phyloP scores from a whole-genome alignment of 2,113 vertebrate species.

The Zootoca vivipara region DNA sequence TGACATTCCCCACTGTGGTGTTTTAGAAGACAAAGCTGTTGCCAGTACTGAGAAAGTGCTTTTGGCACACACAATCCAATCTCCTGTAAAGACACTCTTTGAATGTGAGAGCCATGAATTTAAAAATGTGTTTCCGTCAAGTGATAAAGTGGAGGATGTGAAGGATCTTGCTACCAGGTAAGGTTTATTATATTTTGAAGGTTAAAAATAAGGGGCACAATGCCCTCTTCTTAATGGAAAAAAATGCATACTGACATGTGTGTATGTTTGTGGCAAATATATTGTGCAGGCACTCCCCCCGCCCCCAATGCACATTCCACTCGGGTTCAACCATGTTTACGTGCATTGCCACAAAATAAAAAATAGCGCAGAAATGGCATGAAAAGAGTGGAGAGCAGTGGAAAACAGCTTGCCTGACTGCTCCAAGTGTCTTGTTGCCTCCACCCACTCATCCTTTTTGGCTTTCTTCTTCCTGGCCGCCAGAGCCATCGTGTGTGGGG shows the following conservation, averaged over 20 bases:
- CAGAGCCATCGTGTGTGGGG: too few species aligned
- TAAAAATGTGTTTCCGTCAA: constrained; percentile 16
- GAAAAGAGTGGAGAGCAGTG: too few species aligned
- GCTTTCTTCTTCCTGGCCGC: too few species aligned
- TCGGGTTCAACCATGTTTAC: too few species aligned
- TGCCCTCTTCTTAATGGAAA: not conserved
- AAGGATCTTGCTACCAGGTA: constrained; percentile 62
- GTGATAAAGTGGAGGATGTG: constrained; percentile 32
- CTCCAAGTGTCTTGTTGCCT: too few species aligned
- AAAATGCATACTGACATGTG: not conserved
- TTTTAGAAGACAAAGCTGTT: constrained; percentile 30
- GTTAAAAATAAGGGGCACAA: not conserved
- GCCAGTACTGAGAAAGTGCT: constrained; percentile 26
- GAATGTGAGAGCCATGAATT: constrained; percentile 23
- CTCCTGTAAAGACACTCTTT: constrained; percentile 21
- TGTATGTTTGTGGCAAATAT: not conserved
- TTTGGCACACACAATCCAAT: not conserved
- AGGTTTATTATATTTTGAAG: constrained; percentile 3
- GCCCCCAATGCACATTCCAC: too few species aligned
- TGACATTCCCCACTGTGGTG: not conserved
- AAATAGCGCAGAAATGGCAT: too few species aligned
- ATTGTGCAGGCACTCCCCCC: too few species aligned
- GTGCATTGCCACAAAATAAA: too few species aligned
- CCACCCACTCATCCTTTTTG: too few species aligned
- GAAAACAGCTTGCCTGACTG: too few species aligned